Evolutionary conservation across 2,888 invertebrate species (phyloP).

Genomic region (Fissipunctia ypsillon): DNA sequence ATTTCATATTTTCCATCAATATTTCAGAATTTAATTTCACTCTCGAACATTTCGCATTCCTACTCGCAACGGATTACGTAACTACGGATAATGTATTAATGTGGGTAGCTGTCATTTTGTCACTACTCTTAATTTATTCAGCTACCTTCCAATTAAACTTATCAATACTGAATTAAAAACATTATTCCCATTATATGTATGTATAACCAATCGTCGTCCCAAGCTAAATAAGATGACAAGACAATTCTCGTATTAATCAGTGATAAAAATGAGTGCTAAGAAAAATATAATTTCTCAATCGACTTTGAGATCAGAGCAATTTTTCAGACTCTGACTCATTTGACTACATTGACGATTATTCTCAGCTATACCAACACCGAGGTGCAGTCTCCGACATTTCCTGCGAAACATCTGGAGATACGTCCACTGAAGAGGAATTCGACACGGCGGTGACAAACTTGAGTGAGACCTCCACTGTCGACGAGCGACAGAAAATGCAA

Average conservation of each 20-base stretch:
- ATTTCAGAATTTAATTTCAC: constrained; percentile 59
- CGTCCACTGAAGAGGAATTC: constrained; percentile 38
- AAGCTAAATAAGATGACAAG: no score
- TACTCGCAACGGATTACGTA: constrained; percentile 16
- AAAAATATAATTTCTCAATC: constrained; percentile 38
- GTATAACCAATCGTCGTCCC: not conserved
- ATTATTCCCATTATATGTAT: not conserved
- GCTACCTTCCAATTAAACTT: not conserved
- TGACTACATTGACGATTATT: constrained; percentile 79
- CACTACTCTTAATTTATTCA: constrained; percentile 12
- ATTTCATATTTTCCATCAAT: constrained; percentile 53
- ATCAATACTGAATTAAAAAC: not conserved
- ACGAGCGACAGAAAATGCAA: constrained; percentile 68
- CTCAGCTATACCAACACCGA: constrained; percentile 76
- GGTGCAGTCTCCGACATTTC: constrained; percentile 5
- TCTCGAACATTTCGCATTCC: constrained; percentile 31
- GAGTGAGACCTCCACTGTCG: constrained; percentile 53
- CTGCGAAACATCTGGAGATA: constrained; percentile 10
- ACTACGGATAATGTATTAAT: constrained; percentile 30
- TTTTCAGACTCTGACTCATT: constrained; percentile 36
- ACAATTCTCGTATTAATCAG: no score
- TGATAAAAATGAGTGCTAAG: constrained; percentile 52
- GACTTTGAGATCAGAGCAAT: constrained; percentile 27
- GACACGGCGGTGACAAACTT: constrained; percentile 58
- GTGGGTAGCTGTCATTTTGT: constrained; percentile 42